A percentile compares a stretch with the other conserved stretches of the same genome.
Conservation (phyloP, 2,797 vertebrate species). For the Crenichthys baileyi region DNA sequence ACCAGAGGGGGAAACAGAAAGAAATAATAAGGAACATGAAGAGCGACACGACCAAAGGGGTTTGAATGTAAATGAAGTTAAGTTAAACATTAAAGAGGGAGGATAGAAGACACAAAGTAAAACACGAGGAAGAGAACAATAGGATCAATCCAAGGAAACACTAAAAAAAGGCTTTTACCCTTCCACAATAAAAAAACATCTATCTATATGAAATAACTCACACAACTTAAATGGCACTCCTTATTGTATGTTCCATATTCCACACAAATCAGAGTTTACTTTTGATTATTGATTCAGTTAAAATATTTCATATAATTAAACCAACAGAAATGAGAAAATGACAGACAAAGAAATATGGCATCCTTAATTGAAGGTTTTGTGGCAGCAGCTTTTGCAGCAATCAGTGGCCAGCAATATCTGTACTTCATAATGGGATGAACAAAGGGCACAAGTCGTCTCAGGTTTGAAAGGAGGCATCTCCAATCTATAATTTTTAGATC, state of each 20-base stretch:
- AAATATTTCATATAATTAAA: not conserved
- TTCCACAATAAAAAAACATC: too few species aligned
- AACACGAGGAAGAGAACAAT: conserved; percentile 20
- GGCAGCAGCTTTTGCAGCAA: not conserved
- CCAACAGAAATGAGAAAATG: not conserved
- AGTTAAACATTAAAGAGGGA: conserved; percentile 57
- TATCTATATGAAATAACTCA: not conserved
- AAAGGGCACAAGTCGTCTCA: not conserved
- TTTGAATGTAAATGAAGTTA: conserved; percentile 49
- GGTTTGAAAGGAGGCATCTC: not conserved
- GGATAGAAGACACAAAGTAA: conserved; percentile 24
- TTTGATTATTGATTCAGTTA: not conserved
- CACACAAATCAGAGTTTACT: not conserved
- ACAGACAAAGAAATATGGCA: too few species aligned
- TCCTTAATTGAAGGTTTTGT: not conserved
- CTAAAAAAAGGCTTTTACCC: not conserved
- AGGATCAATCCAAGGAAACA: conserved; percentile 11
- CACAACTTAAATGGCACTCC: not conserved
- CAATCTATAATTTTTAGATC: not conserved
- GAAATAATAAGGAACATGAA: conserved; percentile 54
- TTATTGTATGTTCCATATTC: not conserved
- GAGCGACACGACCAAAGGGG: conserved; percentile 48
- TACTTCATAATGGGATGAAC: not conserved
- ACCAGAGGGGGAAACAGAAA: conserved; percentile 46
- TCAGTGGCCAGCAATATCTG: not conserved